A percentile compares a stretch with the other conserved stretches of the same genome.
Conservation (phyloP, 2,113 vertebrate genomes). For the Bubo bubo region DNA sequence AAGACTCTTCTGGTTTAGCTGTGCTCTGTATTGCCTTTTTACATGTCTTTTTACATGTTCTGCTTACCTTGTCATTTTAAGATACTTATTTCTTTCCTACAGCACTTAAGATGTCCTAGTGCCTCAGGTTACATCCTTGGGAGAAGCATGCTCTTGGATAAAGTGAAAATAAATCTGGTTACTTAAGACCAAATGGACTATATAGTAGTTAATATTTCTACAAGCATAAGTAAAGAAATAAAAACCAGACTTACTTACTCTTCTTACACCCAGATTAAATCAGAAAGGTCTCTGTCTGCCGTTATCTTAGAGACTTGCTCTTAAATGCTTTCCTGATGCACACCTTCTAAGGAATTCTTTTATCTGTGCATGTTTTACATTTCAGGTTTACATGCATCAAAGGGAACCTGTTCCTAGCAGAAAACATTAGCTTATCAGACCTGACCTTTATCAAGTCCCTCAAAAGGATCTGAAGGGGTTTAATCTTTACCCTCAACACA, state of each 20-base stretch:
- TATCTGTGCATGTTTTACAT: background rate
- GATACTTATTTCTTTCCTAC: background rate
- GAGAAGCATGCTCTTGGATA: background rate
- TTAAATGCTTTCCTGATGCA: background rate
- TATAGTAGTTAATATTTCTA: background rate
- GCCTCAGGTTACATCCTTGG: background rate
- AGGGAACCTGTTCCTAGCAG: background rate
- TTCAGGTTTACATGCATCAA: constrained; percentile 26
- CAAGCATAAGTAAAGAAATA: background rate
- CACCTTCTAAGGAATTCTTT: constrained; percentile 7
- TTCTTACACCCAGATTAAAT: constrained; percentile 4
- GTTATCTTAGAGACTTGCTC: background rate
- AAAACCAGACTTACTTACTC: background rate
- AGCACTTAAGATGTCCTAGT: background rate
- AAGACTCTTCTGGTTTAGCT: background rate
- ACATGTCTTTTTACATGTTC: background rate
- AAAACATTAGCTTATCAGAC: background rate
- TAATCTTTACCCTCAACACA: constrained; percentile 15
- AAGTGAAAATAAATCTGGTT: background rate
- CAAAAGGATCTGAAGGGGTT: background rate
- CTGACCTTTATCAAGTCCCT: background rate
- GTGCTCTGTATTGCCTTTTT: background rate
- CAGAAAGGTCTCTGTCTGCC: background rate
- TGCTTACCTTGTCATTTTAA: background rate
- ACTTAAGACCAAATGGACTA: background rate